These are phyloP conservation scores for Podarcis muralis DNA, from an alignment of 2,113 vertebrate genomes.

Conservation along the genomic window DNA sequence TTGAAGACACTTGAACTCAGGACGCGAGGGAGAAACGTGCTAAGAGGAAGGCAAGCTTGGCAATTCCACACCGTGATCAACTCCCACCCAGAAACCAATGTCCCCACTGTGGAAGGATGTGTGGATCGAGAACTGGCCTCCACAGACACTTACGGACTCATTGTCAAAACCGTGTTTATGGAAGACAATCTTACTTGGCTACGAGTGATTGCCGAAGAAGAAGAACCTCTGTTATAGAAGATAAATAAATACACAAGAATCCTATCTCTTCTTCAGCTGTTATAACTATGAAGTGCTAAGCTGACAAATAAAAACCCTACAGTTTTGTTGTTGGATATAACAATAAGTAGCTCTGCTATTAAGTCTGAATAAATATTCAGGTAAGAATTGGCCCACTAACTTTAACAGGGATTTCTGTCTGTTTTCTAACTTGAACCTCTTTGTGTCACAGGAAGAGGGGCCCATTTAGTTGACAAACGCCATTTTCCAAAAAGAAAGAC, in stretches of 20 bases:
- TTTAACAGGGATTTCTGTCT: neutral
- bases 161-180: too few species aligned
- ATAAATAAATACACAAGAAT: neutral
- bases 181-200: too few species aligned
- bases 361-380: neutral
- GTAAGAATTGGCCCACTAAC: neutral
- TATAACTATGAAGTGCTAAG: neutral
- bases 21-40: too few species aligned
- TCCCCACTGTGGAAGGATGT: too few species aligned
- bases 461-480: neutral
- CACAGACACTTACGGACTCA: too few species aligned
- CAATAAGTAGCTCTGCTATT: neutral
- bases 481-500: constrained; percentile 35
- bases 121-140: too few species aligned
- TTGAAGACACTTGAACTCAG: too few species aligned
- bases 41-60: too few species aligned
- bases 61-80: too few species aligned
- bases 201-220: too few species aligned
- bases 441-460: neutral
- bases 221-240: too few species aligned
- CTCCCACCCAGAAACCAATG: too few species aligned
- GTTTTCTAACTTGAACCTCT: neutral
- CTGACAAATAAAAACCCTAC: neutral
- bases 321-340: neutral
- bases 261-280: neutral